Evolutionary conservation across 2,797 vertebrate genomes (phyloP).

Genomic region (Rhinichthys osculus): DNA sequence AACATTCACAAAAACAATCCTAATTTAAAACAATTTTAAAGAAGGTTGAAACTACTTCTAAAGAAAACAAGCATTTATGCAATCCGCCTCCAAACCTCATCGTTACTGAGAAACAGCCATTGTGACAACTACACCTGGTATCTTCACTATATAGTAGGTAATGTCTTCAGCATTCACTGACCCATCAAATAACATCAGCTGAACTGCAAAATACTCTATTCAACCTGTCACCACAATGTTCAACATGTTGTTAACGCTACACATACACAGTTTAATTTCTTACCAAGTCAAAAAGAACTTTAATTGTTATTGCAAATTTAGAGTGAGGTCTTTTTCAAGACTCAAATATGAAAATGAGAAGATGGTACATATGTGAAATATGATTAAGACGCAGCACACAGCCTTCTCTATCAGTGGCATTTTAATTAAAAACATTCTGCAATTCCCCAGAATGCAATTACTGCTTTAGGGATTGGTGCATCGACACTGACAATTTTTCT

Average conservation of each 20-base stretch:
- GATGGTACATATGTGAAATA: slow-evolving; percentile 56
- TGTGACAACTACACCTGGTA: background rate
- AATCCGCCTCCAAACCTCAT: background rate
- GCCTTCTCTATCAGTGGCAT: slow-evolving; percentile 57
- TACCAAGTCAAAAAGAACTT: slow-evolving; percentile 15
- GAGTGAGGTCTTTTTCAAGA: slow-evolving; percentile 19
- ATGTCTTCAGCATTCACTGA: slow-evolving; percentile 21
- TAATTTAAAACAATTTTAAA: background rate
- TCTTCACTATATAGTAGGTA: background rate
- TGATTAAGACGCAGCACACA: slow-evolving; percentile 57
- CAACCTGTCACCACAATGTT: slow-evolving; percentile 26
- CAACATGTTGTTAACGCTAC: slow-evolving; percentile 31
- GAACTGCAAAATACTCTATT: slow-evolving; percentile 25
- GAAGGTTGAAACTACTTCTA: background rate
- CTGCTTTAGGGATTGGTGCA: slow-evolving; percentile 47
- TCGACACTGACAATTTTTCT: slow-evolving; percentile 68
- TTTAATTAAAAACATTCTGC: slow-evolving; percentile 62
- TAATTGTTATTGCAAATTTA: slow-evolving; percentile 26
- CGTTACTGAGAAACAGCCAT: background rate
- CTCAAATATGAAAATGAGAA: slow-evolving; percentile 56
- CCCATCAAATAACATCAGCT: slow-evolving; percentile 22
- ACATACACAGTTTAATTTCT: slow-evolving; percentile 8
- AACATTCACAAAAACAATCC: background rate
- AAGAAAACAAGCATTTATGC: background rate
- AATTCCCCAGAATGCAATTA: slow-evolving; percentile 63